Evolutionary conservation across 2,888 invertebrate genomes (phyloP), one percentile per base, ranked within the genome.

Genomic region (Laspeyria flexula): DNA sequence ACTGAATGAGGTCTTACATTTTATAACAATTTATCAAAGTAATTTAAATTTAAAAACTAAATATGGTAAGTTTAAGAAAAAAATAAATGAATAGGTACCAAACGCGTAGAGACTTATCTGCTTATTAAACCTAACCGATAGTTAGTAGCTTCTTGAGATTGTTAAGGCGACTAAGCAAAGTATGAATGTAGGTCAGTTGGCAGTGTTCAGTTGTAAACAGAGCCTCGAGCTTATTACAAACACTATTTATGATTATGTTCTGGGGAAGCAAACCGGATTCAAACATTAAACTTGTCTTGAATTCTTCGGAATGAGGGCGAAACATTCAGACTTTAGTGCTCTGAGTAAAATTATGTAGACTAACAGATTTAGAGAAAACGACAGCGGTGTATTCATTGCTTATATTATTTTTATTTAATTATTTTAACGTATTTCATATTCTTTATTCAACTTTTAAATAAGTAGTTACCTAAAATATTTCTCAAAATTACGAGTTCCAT

Each of bases 241-340:
- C 56, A 69, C 55, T 59, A 54, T 72, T 72, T 69, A 71, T 55
- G 72, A 68, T 59, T 55, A 56, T 68, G 59, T 53, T 59, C 55
- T 46, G 39, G 52, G 38, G 38, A 52, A 44, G 51, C 49, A 52
- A 69, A 69, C 68, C 73, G 68, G 68, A 69, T 69, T 69, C 65
- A 43, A 65, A 60, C 56, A 58, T 7, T 58, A 68, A 62, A 56
- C 67, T 59, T 60, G 67, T 46, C 49, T 71, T 70, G 58, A 62
- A 58, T 62, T 47, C 41, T 50, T 35, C 23, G 50, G 53, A 66
- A 66, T 71, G 68, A 43, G 66, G 55, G 50, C 71, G 52, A 52
- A 63, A 52, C 55, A 44, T 59, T 55, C 47, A 60, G 51, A 49
- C 47, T 62, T 66, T 52, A 60, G 59, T 40, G 48, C 33, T 46